Conservation (phyloP, 1,140 invertebrate species). For the Achatina immaculata region DNA sequence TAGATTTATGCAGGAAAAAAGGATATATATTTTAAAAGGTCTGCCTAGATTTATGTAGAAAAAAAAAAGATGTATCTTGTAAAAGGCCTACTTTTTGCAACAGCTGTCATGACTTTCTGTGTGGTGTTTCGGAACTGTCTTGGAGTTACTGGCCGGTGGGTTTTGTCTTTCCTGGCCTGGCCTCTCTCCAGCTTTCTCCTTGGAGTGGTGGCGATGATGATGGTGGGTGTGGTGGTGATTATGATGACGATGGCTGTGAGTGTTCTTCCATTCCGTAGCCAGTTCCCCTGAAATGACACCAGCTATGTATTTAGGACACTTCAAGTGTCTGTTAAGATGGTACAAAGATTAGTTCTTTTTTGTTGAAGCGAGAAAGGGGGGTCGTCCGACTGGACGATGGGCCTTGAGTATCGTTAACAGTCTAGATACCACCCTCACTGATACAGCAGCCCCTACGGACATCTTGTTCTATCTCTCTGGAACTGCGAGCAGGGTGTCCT, state of each 20-base stretch:
- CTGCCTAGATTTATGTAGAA: too few relatives aligned
- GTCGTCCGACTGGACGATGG: background rate
- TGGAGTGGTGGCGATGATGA: constrained; percentile 35
- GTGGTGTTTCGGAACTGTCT: constrained; percentile 6
- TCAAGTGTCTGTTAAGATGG: too few relatives aligned
- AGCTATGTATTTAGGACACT: background rate
- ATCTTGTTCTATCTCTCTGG: background rate
- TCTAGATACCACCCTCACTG: background rate
- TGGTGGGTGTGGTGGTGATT: constrained; percentile 35
- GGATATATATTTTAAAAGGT: too few relatives aligned
- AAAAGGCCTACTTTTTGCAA: too few relatives aligned
- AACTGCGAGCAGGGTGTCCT: background rate
- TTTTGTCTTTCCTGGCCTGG: constrained; percentile 13
- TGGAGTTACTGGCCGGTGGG: constrained; percentile 1
- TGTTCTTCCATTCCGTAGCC: constrained; percentile 29
- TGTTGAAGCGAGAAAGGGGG: background rate
- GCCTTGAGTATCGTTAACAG: background rate
- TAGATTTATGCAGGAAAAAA: too few relatives aligned
- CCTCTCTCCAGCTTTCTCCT: constrained; percentile 26
- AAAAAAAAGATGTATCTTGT: too few relatives aligned
- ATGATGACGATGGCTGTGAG: constrained; percentile 15
- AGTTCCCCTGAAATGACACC: constrained; percentile 7
- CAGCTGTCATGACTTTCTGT: too few relatives aligned
- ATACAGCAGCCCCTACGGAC: constrained; percentile 11
- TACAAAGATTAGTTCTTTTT: background rate